Base-by-base conservation (phyloP, 2,888 invertebrate species). In the Chouioia cunea region DNA sequence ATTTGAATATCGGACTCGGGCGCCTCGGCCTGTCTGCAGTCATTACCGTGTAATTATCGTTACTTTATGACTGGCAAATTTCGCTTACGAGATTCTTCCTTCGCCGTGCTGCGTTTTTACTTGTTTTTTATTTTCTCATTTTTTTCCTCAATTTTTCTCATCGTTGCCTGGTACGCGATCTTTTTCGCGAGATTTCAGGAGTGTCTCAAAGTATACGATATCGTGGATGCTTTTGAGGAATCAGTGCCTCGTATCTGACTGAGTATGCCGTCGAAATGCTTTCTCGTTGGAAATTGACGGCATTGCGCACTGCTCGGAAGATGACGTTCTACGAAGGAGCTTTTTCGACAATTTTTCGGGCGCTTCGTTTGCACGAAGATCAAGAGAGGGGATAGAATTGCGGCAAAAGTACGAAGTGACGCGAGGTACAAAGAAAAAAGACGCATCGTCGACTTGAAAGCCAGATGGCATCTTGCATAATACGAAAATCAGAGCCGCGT, bases 21-120 rank as follows among this genome's bases (percentile, higher is more conserved):
- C 76, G 74, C 74, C 75, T 74, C 64, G 71, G 62, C 71, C 68
- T 57, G 73, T 65, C 71, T 76, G 69, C 74, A 70, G 75, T 80
- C 83, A 82, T 83, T 82, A 81, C 80, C 81, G 81, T 80, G 82
- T 82, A 84, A 84, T 83, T 84, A 83, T 83, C 82, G 81, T 83
- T 83, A 83, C 83, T 83, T 36, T 83, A 84, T 82, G 81, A 78
- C 78, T 77, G 76, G 76, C 78, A 78, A 78, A 80, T 77, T 73
- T 73, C 50, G 52, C 46, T n/a, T n/a, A n/a, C n/a, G n/a, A n/a
- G n/a, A n/a, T n/a, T n/a, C n/a, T 63, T 63, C 63, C 50, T 58
- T 64, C 64, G 70, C 63, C 52, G 36, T 36, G 66, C 64, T 65
- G 62, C 53, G 65, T 58, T 58, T n/a, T 53, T 48, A 59, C 67